Evolutionary conservation across 2,113 vertebrate species (phyloP).

Genomic region (Sarotherodon lohbergeri): DNA sequence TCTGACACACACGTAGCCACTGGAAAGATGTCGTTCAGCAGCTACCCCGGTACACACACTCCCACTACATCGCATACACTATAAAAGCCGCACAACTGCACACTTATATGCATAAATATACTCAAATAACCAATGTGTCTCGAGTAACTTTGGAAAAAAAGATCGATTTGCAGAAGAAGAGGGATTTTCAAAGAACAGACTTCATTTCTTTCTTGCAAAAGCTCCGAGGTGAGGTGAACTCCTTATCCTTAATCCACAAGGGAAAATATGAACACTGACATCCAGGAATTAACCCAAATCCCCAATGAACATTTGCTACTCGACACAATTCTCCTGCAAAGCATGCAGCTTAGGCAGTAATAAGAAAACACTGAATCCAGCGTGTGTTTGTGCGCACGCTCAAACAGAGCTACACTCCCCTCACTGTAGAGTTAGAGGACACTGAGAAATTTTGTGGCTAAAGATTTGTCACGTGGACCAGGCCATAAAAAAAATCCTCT

Average conservation of each 20-base stretch:
- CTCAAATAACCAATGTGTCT: not conserved
- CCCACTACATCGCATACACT: not conserved
- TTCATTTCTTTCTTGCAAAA: not conserved
- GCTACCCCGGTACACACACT: slow-evolving; percentile 79
- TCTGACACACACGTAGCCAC: slow-evolving; percentile 66
- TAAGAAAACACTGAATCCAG: not conserved
- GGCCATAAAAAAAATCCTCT: slow-evolving; percentile 51
- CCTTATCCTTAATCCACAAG: slow-evolving; percentile 8
- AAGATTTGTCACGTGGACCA: slow-evolving; percentile 27
- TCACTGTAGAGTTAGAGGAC: not conserved
- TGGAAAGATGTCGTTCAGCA: slow-evolving; percentile 83
- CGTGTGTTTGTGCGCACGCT: not conserved
- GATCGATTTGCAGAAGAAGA: not conserved
- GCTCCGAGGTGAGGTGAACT: not conserved
- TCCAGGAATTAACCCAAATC: slow-evolving; percentile 17
- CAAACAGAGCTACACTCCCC: not conserved
- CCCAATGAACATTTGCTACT: not conserved
- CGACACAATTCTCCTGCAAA: slow-evolving; percentile 6
- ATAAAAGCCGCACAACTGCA: not conserved
- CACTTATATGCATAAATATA: not conserved
- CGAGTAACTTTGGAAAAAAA: not conserved
- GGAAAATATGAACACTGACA: not conserved
- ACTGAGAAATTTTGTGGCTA: not conserved
- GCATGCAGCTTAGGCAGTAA: not conserved
- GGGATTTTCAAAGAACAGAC: not conserved